Percentiles rank a stretch among this genome's conserved stretches.
Evolutionary conservation across 2,113 vertebrate genomes (phyloP).

Genomic region (Ictidomys tridecemlineatus): DNA sequence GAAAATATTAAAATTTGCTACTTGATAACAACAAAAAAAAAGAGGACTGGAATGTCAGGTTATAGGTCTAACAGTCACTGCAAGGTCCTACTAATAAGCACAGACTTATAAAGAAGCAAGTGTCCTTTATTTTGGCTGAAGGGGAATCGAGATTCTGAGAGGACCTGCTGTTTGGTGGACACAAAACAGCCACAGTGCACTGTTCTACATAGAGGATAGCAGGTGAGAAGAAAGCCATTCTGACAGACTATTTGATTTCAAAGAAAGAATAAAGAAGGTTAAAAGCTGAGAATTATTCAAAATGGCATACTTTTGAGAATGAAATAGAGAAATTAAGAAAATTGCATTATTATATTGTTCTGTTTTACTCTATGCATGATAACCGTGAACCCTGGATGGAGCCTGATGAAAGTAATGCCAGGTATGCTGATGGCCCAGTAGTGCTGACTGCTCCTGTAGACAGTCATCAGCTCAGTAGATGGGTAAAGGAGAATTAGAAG

Average conservation of each 20-base stretch:
- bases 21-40: not conserved
- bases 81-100: not conserved
- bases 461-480: not conserved
- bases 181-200: not conserved
- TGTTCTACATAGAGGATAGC: not conserved
- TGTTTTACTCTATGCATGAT: not conserved
- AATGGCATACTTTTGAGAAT: not conserved
- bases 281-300: not conserved
- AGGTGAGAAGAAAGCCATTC: conserved; percentile 40
- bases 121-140: not conserved
- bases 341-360: not conserved
- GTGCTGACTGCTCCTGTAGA: not conserved
- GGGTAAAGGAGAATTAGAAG: not conserved
- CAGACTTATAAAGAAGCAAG: not conserved
- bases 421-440: not conserved
- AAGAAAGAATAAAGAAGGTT: not conserved
- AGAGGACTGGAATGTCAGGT: not conserved
- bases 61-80: not conserved
- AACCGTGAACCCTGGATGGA: not conserved
- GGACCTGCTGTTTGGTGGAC: not conserved
- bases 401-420: not conserved
- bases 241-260: not conserved
- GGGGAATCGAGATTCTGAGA: not conserved
- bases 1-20: not conserved
- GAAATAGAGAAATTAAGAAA: not conserved